phyloP scores from a whole-genome alignment of 2,113 vertebrate species.

The Pollachius pollachius region DNA sequence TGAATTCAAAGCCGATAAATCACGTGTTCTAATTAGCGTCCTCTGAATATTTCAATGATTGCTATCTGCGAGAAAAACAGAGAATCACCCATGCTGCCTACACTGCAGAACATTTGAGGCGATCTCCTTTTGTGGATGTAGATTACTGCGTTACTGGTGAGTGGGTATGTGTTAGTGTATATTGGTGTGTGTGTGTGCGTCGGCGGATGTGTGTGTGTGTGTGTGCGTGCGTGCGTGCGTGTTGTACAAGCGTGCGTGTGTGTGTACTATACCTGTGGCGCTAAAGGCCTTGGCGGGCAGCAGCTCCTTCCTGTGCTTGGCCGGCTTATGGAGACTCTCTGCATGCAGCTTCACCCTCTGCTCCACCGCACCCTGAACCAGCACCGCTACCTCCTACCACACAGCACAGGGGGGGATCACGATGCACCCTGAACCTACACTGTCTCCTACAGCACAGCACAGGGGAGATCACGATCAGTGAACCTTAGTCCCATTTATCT shows the following conservation, averaged over 20 bases:
- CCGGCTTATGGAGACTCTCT: conserved; percentile 63
- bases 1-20: conserved; percentile 22
- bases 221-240: background rate
- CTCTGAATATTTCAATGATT: background rate
- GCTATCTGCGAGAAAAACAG: background rate
- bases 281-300: conserved; percentile 72
- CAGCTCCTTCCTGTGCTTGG: conserved; percentile 70
- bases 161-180: no score
- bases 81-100: no score
- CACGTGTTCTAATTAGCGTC: background rate
- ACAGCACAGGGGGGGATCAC: conserved; percentile 13
- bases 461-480: conserved; percentile 24
- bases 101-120: no score
- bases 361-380: conserved; percentile 83
- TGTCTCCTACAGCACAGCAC: conserved; percentile 62
- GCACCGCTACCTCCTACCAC: conserved; percentile 79
- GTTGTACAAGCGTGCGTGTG: background rate
- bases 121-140: no score
- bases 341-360: conserved; percentile 80
- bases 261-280: conserved; percentile 77
- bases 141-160: no score
- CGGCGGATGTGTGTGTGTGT: no score
- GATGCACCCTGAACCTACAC: no score
- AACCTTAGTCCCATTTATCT: no score
- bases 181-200: no score